A percentile compares a stretch with the other conserved stretches of the same genome.
phyloP scores from a whole-genome alignment of 2,113 vertebrate genomes.

The Nyctereutes procyonoides region DNA sequence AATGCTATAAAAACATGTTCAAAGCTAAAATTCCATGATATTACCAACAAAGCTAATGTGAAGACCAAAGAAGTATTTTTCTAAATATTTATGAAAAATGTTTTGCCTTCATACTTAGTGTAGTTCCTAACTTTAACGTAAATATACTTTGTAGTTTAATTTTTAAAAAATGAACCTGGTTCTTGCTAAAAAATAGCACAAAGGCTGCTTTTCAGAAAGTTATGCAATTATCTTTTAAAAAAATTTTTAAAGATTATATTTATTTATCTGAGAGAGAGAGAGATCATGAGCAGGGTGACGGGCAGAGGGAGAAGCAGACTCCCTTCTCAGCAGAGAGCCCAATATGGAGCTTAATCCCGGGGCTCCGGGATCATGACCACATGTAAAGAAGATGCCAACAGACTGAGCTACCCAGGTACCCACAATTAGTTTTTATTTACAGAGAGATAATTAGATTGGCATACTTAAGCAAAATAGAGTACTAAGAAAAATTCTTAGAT shows the following conservation, averaged over 20 bases:
- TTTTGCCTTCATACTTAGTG: not conserved
- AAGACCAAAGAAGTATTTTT: not conserved
- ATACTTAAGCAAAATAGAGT: slow-evolving; percentile 12
- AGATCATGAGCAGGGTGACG: too few species aligned
- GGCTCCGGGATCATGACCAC: too few species aligned
- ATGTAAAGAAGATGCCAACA: too few species aligned
- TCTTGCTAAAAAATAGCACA: not conserved
- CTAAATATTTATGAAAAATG: not conserved
- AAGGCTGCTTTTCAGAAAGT: slow-evolving; percentile 22
- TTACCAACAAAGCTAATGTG: slow-evolving; percentile 19
- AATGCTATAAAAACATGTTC: not conserved
- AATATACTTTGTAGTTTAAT: not conserved
- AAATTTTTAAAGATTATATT: too few species aligned
- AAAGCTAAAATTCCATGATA: not conserved
- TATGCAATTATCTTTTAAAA: not conserved
- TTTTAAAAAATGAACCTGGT: slow-evolving; percentile 15
- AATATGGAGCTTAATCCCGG: too few species aligned
- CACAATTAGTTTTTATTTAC: slow-evolving; percentile 23
- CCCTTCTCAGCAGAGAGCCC: too few species aligned
- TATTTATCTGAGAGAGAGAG: too few species aligned
- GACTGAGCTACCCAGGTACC: too few species aligned
- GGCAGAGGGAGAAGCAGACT: too few species aligned
- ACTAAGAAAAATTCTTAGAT: slow-evolving; percentile 43
- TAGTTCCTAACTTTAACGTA: slow-evolving; percentile 30
- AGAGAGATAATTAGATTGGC: not conserved